phyloP scores from a whole-genome alignment of 2,797 vertebrate genomes.

The Rhynchonycteris naso region DNA sequence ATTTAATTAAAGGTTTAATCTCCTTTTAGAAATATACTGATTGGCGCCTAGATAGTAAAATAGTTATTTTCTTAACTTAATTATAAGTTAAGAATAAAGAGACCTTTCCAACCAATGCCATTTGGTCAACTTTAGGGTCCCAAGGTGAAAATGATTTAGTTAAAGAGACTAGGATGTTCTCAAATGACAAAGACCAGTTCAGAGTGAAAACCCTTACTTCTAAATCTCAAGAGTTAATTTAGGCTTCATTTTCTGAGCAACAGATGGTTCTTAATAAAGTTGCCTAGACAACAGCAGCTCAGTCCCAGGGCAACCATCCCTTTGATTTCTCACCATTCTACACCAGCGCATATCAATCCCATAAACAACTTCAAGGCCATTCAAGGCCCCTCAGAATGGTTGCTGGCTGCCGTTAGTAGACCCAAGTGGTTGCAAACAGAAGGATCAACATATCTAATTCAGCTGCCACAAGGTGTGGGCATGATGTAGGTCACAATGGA shows the following conservation, averaged over 20 bases:
- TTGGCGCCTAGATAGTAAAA: not conserved
- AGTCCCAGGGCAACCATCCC: constrained; percentile 43
- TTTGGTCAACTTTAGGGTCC: constrained; percentile 2
- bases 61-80: not conserved
- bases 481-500: not conserved
- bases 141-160: not conserved
- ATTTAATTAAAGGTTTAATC: not conserved
- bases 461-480: not conserved
- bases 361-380: constrained; percentile 57
- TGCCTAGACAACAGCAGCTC: constrained; percentile 59
- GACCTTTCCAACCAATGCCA: not conserved
- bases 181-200: constrained; percentile 7
- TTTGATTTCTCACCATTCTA: constrained; percentile 61
- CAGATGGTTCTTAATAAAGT: constrained; percentile 74
- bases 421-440: constrained; percentile 51
- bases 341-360: not conserved
- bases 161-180: not conserved
- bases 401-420: constrained; percentile 39
- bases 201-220: constrained; percentile 10
- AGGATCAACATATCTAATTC: constrained; percentile 55
- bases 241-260: constrained; percentile 42
- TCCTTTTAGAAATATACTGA: constrained; percentile 7
- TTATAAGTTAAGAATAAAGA: not conserved
- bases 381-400: not conserved
- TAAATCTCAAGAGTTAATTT: constrained; percentile 61